Evolutionary conservation across 1,140 invertebrate genomes (phyloP).

Genomic region (Drosophila aff.): DNA sequence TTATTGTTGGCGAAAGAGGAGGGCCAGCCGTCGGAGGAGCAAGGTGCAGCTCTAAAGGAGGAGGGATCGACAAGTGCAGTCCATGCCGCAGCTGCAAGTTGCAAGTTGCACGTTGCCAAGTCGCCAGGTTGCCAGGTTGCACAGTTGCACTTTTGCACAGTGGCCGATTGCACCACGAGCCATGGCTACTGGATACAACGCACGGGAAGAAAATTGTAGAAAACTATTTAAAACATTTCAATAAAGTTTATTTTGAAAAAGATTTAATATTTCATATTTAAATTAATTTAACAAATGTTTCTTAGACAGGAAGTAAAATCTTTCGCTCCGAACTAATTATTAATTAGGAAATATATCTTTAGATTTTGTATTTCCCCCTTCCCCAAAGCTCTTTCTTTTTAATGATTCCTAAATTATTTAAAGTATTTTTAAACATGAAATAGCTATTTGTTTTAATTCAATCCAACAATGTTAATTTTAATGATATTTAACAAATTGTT

Average conservation of each 20-base stretch:
- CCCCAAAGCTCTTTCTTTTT: background rate
- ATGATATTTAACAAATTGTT: background rate
- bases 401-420: too few species aligned
- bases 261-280: background rate
- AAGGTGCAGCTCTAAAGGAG: slow-evolving; percentile 30
- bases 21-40: slow-evolving; percentile 15
- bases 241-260: too few species aligned
- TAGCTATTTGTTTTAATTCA: background rate
- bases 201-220: slow-evolving; percentile 27
- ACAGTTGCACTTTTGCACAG: slow-evolving; percentile 3
- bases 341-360: background rate
- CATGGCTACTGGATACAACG: slow-evolving; percentile 40
- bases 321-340: background rate
- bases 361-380: background rate
- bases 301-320: background rate
- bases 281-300: too few species aligned
- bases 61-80: slow-evolving; percentile 66
- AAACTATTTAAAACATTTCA: too few species aligned
- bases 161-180: slow-evolving; percentile 58
- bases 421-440: background rate
- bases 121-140: slow-evolving; percentile 29
- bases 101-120: slow-evolving; percentile 39
- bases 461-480: background rate
- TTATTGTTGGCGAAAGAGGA: slow-evolving; percentile 73
- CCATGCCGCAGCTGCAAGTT: slow-evolving; percentile 50